These are phyloP conservation scores for Myoxocephalus aenaeus DNA, from an alignment of 2,797 vertebrate species.

Conservation along the genomic window DNA sequence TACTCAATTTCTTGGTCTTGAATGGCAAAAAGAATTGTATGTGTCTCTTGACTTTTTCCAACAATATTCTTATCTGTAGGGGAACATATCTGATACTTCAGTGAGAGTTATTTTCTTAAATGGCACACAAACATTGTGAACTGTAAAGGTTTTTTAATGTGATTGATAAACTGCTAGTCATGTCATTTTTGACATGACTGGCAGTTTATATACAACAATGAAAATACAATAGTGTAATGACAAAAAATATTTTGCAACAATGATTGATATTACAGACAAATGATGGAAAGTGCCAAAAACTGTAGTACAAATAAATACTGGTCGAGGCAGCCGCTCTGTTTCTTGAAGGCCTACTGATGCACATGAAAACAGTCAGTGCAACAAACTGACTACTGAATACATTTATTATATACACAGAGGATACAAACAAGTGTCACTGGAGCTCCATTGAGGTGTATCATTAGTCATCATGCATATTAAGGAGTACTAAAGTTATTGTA, in stretches of 20 bases:
- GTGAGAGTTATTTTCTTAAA: neutral
- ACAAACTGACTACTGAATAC: slow-evolving; percentile 32
- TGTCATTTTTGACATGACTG: slow-evolving; percentile 31
- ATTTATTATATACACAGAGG: slow-evolving; percentile 34
- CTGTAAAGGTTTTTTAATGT: slow-evolving; percentile 25
- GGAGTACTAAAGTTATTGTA: slow-evolving; percentile 39
- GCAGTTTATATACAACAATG: slow-evolving; percentile 43
- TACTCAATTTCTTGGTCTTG: too few relatives aligned
- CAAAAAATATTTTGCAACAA: slow-evolving; percentile 22
- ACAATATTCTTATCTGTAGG: neutral
- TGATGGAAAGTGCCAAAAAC: slow-evolving; percentile 20
- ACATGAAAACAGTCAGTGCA: slow-evolving; percentile 33
- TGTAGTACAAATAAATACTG: slow-evolving; percentile 25
- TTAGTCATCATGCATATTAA: slow-evolving; percentile 70
- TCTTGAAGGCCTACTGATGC: slow-evolving; percentile 30
- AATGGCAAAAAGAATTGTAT: neutral
- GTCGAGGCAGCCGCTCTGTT: slow-evolving; percentile 29
- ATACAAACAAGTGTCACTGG: slow-evolving; percentile 38
- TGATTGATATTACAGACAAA: slow-evolving; percentile 3
- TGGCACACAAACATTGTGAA: neutral
- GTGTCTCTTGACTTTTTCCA: neutral
- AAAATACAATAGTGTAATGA: slow-evolving; percentile 56
- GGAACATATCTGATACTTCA: neutral
- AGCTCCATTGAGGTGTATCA: slow-evolving; percentile 43
- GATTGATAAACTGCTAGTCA: slow-evolving; percentile 45